Base-by-base conservation (phyloP, 2,113 vertebrate species). In the Oncorhynchus tshawytscha region DNA sequence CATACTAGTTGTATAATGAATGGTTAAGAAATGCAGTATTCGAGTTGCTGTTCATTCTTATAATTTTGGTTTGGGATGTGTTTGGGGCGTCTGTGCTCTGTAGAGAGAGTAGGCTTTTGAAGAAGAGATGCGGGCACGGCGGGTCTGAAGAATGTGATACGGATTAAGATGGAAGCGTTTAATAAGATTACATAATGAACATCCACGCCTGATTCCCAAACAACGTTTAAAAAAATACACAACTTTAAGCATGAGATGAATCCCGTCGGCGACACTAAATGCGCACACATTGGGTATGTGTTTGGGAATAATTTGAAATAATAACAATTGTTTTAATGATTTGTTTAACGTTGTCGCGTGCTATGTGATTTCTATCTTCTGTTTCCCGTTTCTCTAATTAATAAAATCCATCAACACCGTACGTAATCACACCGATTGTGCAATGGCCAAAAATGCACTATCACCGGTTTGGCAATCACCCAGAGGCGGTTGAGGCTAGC, bases 371-470 rank as follows among this genome's bases (percentile, higher is more conserved):
- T 71, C 39, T 76, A 57, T 64, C 20, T 64, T 27, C 67, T n/a
- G 72, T 24, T 83, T 73, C 78, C 22, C 16, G 78, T 79, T 77
- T 39, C 25, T 76, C 73, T 62, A 18, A 73, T 22, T 11, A 2
- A 62, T 11, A 1, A 62, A 62, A 62, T 24, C 1, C 1, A 62
- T 24, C 20, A 62, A 62, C 51, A 22, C n/a, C 59, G 22, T 22
- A 5, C 5, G 2, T 9, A 22, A 22, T 62, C 1, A n/a, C 6
- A 18, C 31, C 31, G 11, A 6, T 24, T 67, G 75, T 5, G 71
- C 60, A 18, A 20, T 25, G 27, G 73, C 60, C 25, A 24, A 24
- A 82, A 86, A 82, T 86, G 88, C 88, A 73, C 5, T 74, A 86
- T 88, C 83, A 87, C 73, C 20, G 67, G 74, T 59, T 64, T 85